phyloP scores from a whole-genome alignment of 2,888 invertebrate genomes.

The Ichneumoninae sp. region DNA sequence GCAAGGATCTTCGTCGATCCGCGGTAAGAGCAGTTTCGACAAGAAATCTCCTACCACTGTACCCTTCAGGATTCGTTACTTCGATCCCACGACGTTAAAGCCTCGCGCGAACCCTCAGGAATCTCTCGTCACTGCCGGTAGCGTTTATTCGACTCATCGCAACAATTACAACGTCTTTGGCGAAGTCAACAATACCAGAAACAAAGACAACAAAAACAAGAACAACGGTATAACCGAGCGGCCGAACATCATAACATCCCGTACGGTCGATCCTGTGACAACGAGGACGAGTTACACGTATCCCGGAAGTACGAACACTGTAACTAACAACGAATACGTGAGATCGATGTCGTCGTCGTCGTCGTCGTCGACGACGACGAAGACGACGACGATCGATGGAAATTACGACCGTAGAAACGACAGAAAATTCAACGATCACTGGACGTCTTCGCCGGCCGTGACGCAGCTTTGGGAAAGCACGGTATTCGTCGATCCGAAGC shows the following conservation, averaged over 20 bases:
- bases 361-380: no score
- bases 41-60: conserved; percentile 71
- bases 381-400: conserved; percentile 33
- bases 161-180: conserved; percentile 71
- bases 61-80: conserved; percentile 78
- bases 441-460: conserved; percentile 85
- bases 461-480: conserved; percentile 89
- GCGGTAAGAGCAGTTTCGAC: conserved; percentile 32
- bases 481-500: conserved; percentile 89
- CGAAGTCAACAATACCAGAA: conserved; percentile 15
- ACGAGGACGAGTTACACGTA: conserved; percentile 28
- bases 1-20: conserved; percentile 14
- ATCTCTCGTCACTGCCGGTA: conserved; percentile 76
- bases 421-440: conserved; percentile 83
- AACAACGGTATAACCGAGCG: conserved; percentile 63
- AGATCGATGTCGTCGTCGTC: conserved; percentile 9
- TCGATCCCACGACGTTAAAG: conserved; percentile 72
- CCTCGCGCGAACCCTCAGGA: conserved; percentile 65
- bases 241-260: conserved; percentile 54
- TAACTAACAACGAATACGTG: conserved; percentile 45
- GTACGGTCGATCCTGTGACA: conserved; percentile 54
- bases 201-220: neutral
- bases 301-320: conserved; percentile 24
- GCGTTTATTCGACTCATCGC: conserved; percentile 74
- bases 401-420: conserved; percentile 70